Evolutionary conservation across 2,113 vertebrate genomes (phyloP), one percentile per base, ranked within the genome.

Genomic region (Limanda limanda): DNA sequence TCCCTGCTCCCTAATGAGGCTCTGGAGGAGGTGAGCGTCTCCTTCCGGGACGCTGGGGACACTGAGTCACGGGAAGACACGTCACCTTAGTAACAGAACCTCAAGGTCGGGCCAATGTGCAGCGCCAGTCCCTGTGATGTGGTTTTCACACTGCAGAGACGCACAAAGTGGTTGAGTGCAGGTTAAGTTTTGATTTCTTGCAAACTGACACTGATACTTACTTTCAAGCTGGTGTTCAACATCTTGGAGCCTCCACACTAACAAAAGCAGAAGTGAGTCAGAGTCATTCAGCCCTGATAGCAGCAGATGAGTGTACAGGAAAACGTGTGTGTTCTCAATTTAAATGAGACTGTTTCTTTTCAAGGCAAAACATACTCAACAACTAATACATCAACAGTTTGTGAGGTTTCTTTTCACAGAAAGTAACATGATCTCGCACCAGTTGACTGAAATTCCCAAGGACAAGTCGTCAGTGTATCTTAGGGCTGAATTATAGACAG

Each of bases 1-100:
- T 76, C 64, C 75, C 61, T 64, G 58, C 59, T 81, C 63, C 62
- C 71, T 91, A 91, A 90, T 86, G 88, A 89, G 84, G 24, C 82
- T 77, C 55, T 37, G 71, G 71, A 79, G 81, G 81, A 82, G 66
- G 79, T 74, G 63, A 70, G 70, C 27, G 75, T 77, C 80, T 86
- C 79, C 69, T 15, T 86, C 74, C 5, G 58, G 25, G 58, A 15
- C 27, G 11, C 9, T 9, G 37, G 23, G 40, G 47, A 7, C 5
- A 55, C 71, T 82, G 87, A 89, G 75, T 90, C 83, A 86, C 56
- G n/a, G 31, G 1, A 52, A 56, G 76, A 61, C 62, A 15, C 42
- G 59, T 82, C 65, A 40, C 64, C 63, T 56, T 68, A 27, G 42
- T 15, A 51, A 60, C 5, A 31, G n/a, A 45, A 67, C 15, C 20